Conservation (phyloP, 1,140 invertebrate genomes). For the Triops longicaudatus region DNA sequence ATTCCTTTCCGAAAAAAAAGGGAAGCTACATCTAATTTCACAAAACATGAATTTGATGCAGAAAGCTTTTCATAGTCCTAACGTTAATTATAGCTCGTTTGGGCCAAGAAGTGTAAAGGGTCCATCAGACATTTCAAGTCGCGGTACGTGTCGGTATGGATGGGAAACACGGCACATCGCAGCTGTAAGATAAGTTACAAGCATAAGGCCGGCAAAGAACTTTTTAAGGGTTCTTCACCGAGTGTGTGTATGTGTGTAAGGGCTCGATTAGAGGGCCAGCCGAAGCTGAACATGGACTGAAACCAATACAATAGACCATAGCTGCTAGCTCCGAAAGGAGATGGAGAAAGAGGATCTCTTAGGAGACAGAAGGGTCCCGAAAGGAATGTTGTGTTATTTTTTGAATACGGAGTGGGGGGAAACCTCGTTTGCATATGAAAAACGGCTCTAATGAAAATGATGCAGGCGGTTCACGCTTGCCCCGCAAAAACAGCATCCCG, state of each 20-base stretch:
- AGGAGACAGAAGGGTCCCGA: not conserved
- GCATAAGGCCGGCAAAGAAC: not conserved
- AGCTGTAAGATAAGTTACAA: slow-evolving; percentile 1
- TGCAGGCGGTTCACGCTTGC: slow-evolving; percentile 13
- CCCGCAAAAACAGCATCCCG: slow-evolving; percentile 4
- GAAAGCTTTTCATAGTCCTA: not conserved
- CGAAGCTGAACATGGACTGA: not conserved
- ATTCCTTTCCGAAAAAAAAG: not conserved
- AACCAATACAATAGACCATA: slow-evolving; percentile 3
- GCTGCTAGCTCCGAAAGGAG: not conserved
- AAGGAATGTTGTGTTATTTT: not conserved
- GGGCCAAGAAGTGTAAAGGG: not conserved
- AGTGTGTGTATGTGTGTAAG: not conserved
- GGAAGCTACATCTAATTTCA: not conserved
- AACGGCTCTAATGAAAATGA: slow-evolving; percentile 11
- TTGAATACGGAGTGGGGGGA: not conserved
- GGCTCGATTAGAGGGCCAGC: not conserved
- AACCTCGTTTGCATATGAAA: slow-evolving; percentile 12
- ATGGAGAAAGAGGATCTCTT: not conserved
- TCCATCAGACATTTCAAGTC: not conserved
- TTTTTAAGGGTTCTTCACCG: not conserved
- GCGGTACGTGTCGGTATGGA: slow-evolving; percentile 5
- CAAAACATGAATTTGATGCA: no score
- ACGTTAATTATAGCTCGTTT: not conserved
- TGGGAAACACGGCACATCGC: slow-evolving; percentile 13